Evolutionary conservation across 2,888 invertebrate species (phyloP), one percentile per base, ranked within the genome.

Genomic region (Thymelicus sylvestris): DNA sequence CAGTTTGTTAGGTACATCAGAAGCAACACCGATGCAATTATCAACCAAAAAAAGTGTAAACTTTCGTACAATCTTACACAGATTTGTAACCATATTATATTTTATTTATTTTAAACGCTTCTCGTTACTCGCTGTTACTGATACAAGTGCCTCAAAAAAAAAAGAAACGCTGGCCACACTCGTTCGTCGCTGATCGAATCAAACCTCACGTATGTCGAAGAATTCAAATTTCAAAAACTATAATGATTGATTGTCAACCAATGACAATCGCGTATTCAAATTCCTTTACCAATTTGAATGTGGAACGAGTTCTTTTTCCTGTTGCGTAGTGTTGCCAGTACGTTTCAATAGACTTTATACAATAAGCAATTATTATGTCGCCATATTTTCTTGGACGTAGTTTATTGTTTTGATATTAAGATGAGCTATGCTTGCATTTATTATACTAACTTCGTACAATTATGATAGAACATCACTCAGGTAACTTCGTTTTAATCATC

Each of bases 181-280:
- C 79, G 79, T 83, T 78, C 68, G 41, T 41, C 66, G 82, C 85
- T 81, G 88, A 89, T 89, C 85, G 75, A 86, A 90, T 90, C 90
- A 82, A 86, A 84, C 83, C 83, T 84, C 86, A 85, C 86, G 71
- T 86, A 86, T 86, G 87, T 83, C 80, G 81, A 81, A 85, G 89
- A 90, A 89, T 89, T 89, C 89, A 85, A 86, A 91, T 89, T 91
- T 91, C 87, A 88, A 91, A 90, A 90, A 89, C 88, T 88, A 86
- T 90, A 90, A 91, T 92, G 91, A 92, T 92, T 91, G 91, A 92
- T 92, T 91, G 91, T 92, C 90, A 90, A 89, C 91, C 89, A 90
- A 89, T 91, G 90, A 92, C 91, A 91, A 91, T 91, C 89, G 91
- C 85, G 86, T 87, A 91, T 91, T 90, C 88, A 90, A 91, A 91